Base-by-base conservation (phyloP, 2,113 vertebrate species). In the Halichoeres trimaculatus region DNA sequence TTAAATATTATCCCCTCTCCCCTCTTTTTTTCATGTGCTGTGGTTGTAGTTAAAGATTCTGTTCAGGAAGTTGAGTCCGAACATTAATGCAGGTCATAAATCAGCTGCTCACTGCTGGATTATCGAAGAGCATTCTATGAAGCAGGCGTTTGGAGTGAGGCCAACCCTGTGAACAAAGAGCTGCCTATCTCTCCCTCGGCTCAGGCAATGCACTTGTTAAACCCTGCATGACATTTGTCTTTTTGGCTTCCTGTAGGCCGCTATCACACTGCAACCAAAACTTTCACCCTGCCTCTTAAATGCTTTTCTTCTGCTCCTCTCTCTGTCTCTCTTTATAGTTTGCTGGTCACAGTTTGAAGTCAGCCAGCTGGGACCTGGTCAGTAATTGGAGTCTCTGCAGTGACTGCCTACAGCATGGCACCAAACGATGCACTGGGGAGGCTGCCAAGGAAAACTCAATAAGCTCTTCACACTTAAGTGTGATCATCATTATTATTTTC, bases 381-480 rank as follows among this genome's bases (percentile, higher is more conserved):
- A 83, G 90, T 92, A 93, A 93, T 91, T 92, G 89, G 89, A 90
- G 90, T 91, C 88, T 91, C 78, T 87, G 86, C 91, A 88, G 88
- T 81, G 89, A 74, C 78, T 89, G 87, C 80, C 85, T 90, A 62
- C 81, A 91, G 90, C 91, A 89, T 55, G 62, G 87, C 85, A 78
- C 85, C 78, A 70, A 91, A 84, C 14, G 74, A 92, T 87, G 83
- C 90, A 89, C 85, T 30, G 67, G 87, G 84, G 90, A 91, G 85
- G 60, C 74, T 87, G 91, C 80, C 75, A 36, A 65, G 87, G 81
- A 87, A 90, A 93, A 89, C 85, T 85, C 88, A 87, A 84, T 88
- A 86, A 89, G 90, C 88, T 88, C 81, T 88, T 92, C 87, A 85
- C 85, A 87, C 81, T 91, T 82, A 87, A 88, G 81, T 68, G 73